Evolutionary conservation across 2,888 invertebrate genomes (phyloP).

Genomic region (Hyposoter didymator): DNA sequence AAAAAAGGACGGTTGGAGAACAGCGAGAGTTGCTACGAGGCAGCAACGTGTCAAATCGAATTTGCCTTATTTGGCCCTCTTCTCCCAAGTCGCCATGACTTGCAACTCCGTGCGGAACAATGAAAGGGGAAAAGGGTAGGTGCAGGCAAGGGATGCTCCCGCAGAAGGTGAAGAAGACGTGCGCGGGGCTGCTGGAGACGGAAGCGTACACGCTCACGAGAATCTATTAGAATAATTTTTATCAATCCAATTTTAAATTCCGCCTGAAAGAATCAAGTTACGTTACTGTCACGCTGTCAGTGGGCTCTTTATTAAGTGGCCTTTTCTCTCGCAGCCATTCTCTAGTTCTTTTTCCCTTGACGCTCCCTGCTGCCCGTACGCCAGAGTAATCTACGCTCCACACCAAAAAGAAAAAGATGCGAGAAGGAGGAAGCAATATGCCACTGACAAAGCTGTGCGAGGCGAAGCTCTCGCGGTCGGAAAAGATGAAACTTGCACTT

Average conservation of each 20-base stretch:
- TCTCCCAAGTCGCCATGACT: constrained; percentile 60
- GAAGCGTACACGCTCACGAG: constrained; percentile 73
- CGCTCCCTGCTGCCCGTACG: constrained; percentile 19
- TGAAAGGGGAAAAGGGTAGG: constrained; percentile 8
- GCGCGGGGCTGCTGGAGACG: background rate
- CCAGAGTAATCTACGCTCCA: constrained; percentile 44
- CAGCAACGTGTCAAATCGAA: constrained; percentile 83
- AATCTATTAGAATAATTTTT: constrained; percentile 84
- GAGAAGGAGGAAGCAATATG: background rate
- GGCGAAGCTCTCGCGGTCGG: constrained; percentile 1
- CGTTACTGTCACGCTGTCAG: constrained; percentile 82
- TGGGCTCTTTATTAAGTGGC: constrained; percentile 81
- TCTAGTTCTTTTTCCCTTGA: constrained; percentile 30
- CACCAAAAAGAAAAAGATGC: background rate
- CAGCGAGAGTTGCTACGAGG: constrained; percentile 65
- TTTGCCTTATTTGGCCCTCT: constrained; percentile 81
- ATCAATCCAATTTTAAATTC: constrained; percentile 84
- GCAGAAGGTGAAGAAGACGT: constrained; percentile 27
- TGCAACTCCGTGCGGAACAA: constrained; percentile 53
- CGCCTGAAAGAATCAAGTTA: constrained; percentile 80
- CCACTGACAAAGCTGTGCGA: constrained; percentile 13
- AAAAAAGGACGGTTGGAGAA: constrained; percentile 58
- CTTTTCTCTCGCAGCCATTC: constrained; percentile 58
- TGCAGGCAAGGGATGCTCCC: background rate
- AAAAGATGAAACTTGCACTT: background rate